Evolutionary conservation across 2,888 invertebrate genomes (phyloP), one percentile per base, ranked within the genome.

Genomic region (Allacma fusca): DNA sequence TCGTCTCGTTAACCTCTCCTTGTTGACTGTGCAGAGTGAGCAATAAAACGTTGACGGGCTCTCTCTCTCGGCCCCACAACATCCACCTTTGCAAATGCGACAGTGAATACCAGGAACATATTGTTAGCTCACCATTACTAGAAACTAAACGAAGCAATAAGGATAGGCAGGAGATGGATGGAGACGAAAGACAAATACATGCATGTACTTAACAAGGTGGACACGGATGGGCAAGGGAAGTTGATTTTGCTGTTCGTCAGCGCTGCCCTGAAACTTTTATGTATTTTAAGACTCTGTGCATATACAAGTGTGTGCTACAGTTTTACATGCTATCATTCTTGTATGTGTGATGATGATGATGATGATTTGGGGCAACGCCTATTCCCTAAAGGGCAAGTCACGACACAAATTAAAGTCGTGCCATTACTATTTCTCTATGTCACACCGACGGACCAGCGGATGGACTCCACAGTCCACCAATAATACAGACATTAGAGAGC

Each of bases 301-400:
- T 21, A 57, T 16, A 57, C 57, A 24, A 4, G 5, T 26, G 62
- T 62, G 23, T 62, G 62, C 62, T 62, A 21, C 23, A 62, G 62
- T 62, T 62, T 62, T 62, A 62, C 62, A 62, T 62, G 13, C 40
- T 40, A 62, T 62, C 12, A 23, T 62, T 24, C 26, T 26, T 24
- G 23, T 19, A 24, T 74, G 70, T 69, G 50, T 29, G 59, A 68
- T 68, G 75, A 75, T 28, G 57, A 75, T 62, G 67, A 72, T 64
- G 77, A 78, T 43, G 65, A 76, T 69, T 75, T 71, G 77, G 74
- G 80, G 75, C 80, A 80, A 80, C 80, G 80, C 80, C 80, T 82
- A 82, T 82, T 83, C 82, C 81, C 80, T 81, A 81, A 83, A 82
- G 81, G 82, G 79, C 82, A 80, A 83, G 83, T 83, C 83, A 83